Base-by-base conservation (phyloP, 2,888 invertebrate species). In the Eristalis intricaria region DNA sequence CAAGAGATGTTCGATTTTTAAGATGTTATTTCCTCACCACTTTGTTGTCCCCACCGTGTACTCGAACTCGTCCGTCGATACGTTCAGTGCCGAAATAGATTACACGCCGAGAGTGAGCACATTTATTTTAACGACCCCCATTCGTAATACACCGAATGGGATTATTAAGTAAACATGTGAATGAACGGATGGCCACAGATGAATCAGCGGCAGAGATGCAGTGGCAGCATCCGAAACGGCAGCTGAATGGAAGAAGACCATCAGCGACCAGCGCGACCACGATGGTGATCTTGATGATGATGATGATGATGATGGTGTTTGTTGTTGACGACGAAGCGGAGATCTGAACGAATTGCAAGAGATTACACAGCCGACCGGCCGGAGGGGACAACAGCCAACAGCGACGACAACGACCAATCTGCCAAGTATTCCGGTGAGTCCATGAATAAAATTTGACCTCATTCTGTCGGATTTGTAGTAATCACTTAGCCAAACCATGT, bases 61-160 rank as follows among this genome's bases (percentile, higher is more conserved):
- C 35, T 35, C 22, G 26, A 26, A 71, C n/a, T n/a, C n/a, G n/a
- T n/a, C n/a, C n/a, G n/a, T n/a, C n/a, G n/a, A n/a, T n/a, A n/a
- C 22, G 19, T 22, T 61, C 29, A 50, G 40, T 43, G 71, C 60
- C 84, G 80, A 87, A 87, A 84, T 76, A 84, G 84, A 87, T 84
- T 84, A 79, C 70, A 84, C 84, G 68, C 79, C 84, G n/a, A 71
- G 75, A 84, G 87, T 87, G 84, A 87, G 84, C 87, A 87, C 79
- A 87, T 87, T 87, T 87, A 87, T 87, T 87, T 87, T 87, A 87
- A 87, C 87, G 87, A 87, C 75, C 60, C 79, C 73, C 84, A 80
- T 84, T 87, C 84, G 87, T 87, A 87, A 87, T 87, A 76, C 76
- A 84, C 79, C 79, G 79, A 87, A 87, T 87, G 87, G 87, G 84